Base-by-base conservation (phyloP, 2,888 invertebrate species). In the Campoletis raptor region DNA sequence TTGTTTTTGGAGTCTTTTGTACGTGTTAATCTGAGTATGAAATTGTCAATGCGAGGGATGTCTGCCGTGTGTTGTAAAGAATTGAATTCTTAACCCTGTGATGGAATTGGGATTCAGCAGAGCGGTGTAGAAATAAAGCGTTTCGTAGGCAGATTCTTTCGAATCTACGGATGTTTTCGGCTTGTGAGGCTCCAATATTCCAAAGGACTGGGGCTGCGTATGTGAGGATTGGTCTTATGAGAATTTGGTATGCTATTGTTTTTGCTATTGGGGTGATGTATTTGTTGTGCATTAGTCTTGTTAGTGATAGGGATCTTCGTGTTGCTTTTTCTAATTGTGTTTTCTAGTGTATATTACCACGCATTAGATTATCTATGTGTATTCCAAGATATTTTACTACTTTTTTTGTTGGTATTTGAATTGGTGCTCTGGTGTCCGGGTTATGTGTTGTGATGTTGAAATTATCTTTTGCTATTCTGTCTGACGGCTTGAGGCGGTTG, bases 121-220 rank as follows among this genome's bases (percentile, higher is more conserved):
- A 66, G 36, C 66, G 36, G 18, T 66, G 66, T 0, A 66, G 36
- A 18, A 66, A 66, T 36, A 66, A 15, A 1, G 66, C 66, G 0
- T 15, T 36, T 3, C 64, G 36, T 15, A 72, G 18, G 6, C 70
- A 48, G 1, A 12, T 72, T 61, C 99, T 99, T 94, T 99, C 99
- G 81, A 99, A 94, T 94, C 99, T 37, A 24, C 88, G 37, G 15
- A 90, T 2, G 64, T 83, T 88, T 74, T 88, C 89, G 83, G 88
- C 85, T 2, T 64, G n/a, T 0, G 85, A 67, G 1, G 88, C 86
- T 0, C 81, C 54, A 0, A 85, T 37, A 40, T 89, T 89, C 66
- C 81, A 88, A 61, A 84, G 82, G 5, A 86, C 64, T 24, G 81
- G 87, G 9, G 74, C 52, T 2, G 72, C 88, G 24, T 85, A 86